Percentiles rank a stretch among this genome's conserved stretches.
phyloP scores from a whole-genome alignment of 2,113 vertebrate species.

The Tichodroma muraria region DNA sequence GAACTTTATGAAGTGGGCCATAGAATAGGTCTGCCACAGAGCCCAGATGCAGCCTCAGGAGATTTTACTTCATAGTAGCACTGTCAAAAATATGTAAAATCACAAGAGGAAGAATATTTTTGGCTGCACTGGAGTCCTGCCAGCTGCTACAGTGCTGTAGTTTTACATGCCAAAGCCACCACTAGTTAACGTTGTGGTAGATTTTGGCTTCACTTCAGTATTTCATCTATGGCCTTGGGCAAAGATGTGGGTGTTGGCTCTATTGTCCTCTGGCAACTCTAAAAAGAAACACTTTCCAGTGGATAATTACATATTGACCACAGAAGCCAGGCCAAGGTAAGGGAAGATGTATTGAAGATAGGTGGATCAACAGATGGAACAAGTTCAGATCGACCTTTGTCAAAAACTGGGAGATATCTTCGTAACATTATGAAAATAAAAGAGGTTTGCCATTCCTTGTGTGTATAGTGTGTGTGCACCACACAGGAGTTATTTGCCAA shows the following conservation, averaged over 20 bases:
- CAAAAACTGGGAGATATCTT: not conserved
- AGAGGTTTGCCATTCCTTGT: not conserved
- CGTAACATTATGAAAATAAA: not conserved
- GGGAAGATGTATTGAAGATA: not conserved
- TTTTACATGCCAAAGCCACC: not conserved
- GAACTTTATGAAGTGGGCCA: not conserved
- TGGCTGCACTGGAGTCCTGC: not conserved
- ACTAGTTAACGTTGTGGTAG: not conserved
- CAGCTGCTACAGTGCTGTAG: not conserved
- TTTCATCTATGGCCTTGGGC: not conserved
- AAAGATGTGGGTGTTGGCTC: not conserved
- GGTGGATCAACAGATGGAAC: not conserved
- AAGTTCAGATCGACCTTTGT: not conserved
- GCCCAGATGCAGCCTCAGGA: not conserved
- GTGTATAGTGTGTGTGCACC: rapidly evolving
- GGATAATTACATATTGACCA: not conserved
- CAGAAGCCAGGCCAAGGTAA: not conserved
- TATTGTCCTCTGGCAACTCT: not conserved
- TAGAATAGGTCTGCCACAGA: not conserved
- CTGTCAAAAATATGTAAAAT: not conserved
- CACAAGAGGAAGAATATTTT: not conserved
- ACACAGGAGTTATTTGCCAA: not conserved
- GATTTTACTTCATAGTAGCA: not conserved
- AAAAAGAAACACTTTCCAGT: not conserved
- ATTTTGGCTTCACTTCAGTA: not conserved